Conservation (phyloP, 2,888 invertebrate species). For the Lymantria dispar region DNA sequence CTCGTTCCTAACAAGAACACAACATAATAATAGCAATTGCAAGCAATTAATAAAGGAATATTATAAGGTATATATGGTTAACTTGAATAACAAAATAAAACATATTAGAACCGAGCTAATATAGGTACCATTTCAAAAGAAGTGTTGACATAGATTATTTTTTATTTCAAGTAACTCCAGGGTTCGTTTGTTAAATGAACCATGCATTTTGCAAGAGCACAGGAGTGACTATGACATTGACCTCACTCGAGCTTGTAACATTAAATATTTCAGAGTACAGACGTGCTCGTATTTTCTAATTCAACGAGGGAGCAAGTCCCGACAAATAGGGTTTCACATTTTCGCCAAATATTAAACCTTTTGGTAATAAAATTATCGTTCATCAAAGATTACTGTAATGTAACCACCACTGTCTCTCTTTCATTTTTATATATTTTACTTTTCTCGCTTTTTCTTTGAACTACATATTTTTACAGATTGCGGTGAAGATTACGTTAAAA, state of each 20-base stretch:
- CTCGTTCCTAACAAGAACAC: too few relatives aligned
- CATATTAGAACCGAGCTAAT: background rate
- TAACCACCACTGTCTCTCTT: too few relatives aligned
- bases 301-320: slow-evolving; percentile 9
- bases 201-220: slow-evolving; percentile 3
- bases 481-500: too few relatives aligned
- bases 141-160: background rate
- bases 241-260: slow-evolving; percentile 6
- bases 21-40: too few relatives aligned
- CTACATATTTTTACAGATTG: too few relatives aligned
- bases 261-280: slow-evolving; percentile 25
- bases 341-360: background rate
- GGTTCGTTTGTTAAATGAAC: slow-evolving; percentile 1
- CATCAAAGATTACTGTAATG: too few relatives aligned
- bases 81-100: too few relatives aligned
- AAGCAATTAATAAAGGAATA: too few relatives aligned
- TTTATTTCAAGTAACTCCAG: background rate
- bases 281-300: slow-evolving; percentile 18
- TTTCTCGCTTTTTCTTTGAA: too few relatives aligned
- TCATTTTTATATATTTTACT: too few relatives aligned
- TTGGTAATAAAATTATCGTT: background rate
- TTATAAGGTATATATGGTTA: too few relatives aligned
- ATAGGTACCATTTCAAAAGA: background rate
- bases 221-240: slow-evolving; percentile 8
- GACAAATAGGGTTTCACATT: background rate